phyloP scores from a whole-genome alignment of 2,888 invertebrate genomes.

The Drosophila helvetica region DNA sequence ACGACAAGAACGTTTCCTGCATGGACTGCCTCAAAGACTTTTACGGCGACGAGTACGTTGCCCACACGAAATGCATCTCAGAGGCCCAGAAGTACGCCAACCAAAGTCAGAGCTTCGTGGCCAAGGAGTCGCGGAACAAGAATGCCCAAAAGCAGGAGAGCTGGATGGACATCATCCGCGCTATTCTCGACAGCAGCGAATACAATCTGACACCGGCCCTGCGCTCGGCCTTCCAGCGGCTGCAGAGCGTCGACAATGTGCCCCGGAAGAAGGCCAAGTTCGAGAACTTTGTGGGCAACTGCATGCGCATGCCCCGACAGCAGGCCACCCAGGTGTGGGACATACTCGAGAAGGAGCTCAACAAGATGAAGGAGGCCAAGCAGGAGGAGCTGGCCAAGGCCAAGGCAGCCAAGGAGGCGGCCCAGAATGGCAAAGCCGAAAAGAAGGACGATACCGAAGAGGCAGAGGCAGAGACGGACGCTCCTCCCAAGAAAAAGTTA shows the following conservation, averaged over 20 bases:
- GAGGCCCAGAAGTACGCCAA: conserved; percentile 95
- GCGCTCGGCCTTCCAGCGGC: conserved; percentile 87
- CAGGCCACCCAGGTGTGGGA: conserved; percentile 89
- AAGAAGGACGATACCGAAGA: conserved; percentile 3
- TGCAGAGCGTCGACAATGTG: conserved; percentile 91
- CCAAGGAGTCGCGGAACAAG: conserved; percentile 89
- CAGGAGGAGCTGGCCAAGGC: conserved; percentile 56
- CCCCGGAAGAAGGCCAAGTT: conserved; percentile 94
- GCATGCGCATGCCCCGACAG: conserved; percentile 85
- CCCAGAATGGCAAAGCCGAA: conserved; percentile 1
- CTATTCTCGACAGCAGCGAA: conserved; percentile 78
- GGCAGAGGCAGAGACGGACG: conserved; percentile 29
- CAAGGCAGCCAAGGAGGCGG: conserved; percentile 48
- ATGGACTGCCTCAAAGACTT: conserved; percentile 97
- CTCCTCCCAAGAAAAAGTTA: conserved; percentile 54
- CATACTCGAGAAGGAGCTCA: conserved; percentile 85
- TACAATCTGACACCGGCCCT: conserved; percentile 84
- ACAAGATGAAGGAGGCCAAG: conserved; percentile 82
- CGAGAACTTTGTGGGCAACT: conserved; percentile 89
- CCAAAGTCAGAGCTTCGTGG: conserved; percentile 89
- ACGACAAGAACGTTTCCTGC: conserved; percentile 90
- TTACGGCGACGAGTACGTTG: conserved; percentile 90
- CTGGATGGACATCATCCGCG: conserved; percentile 86
- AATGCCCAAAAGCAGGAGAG: conserved; percentile 93
- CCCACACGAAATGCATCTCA: conserved; percentile 93